These are phyloP conservation scores for Etheostoma nigrum DNA, from an alignment of 2,797 vertebrate genomes.

Conservation along the genomic window DNA sequence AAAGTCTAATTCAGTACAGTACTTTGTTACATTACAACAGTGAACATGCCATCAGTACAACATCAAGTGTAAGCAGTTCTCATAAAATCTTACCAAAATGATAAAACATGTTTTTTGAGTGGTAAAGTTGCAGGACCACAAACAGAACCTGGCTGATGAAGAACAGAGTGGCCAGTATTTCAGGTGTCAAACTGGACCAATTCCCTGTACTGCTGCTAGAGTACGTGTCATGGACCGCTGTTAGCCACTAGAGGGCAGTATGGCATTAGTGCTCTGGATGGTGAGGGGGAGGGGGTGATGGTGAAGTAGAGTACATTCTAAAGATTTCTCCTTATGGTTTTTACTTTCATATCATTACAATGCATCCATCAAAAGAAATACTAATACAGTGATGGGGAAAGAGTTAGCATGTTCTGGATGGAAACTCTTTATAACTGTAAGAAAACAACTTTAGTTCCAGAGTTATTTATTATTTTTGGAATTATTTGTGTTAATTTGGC, in stretches of 20 bases:
- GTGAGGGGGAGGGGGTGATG: background rate
- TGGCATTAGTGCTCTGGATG: slow-evolving; percentile 16
- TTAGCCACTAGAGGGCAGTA: slow-evolving; percentile 47
- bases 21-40: too few relatives aligned
- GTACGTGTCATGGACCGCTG: background rate
- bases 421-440: background rate
- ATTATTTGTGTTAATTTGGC: background rate
- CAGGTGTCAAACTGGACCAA: background rate
- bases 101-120: too few relatives aligned
- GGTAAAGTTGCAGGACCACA: too few relatives aligned
- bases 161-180: background rate
- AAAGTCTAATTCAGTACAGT: too few relatives aligned
- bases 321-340: background rate
- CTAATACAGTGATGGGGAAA: background rate
- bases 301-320: background rate
- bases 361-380: background rate
- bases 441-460: background rate
- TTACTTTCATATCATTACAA: background rate
- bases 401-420: background rate
- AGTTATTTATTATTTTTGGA: background rate
- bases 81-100: too few relatives aligned
- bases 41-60: too few relatives aligned
- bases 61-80: too few relatives aligned
- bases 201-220: background rate
- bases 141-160: background rate